A percentile compares a stretch with the other conserved stretches of the same genome.
phyloP scores from a whole-genome alignment of 2,797 vertebrate species.

The Mus caroli region DNA sequence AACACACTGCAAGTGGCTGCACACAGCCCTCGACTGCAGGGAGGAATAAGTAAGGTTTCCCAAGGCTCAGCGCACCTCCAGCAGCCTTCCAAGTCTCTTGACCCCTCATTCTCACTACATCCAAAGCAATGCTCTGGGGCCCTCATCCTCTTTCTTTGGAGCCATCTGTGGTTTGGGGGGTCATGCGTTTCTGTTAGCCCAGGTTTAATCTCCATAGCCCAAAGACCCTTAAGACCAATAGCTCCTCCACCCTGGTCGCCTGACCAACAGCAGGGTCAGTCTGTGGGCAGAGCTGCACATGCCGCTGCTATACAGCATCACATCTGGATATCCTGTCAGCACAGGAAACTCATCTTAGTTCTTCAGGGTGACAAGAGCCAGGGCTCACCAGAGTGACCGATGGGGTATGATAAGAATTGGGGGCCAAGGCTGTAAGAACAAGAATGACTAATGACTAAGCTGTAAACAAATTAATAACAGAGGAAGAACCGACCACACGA shows the following conservation, averaged over 20 bases:
- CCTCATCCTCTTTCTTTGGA: background rate
- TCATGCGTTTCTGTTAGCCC: background rate
- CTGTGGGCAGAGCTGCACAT: background rate
- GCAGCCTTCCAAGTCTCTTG: background rate
- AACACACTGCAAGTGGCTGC: rapidly evolving
- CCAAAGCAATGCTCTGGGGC: background rate
- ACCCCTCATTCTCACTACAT: background rate
- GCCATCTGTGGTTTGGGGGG: background rate
- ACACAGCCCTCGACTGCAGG: background rate
- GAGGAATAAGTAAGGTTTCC: background rate
- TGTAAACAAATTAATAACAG: background rate
- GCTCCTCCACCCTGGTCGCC: background rate
- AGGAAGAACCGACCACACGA: background rate
- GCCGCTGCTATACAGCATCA: background rate
- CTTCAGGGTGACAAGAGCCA: background rate
- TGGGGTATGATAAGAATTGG: background rate
- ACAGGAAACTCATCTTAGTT: background rate
- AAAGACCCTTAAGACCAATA: background rate
- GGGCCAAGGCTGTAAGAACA: background rate
- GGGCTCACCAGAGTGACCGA: background rate
- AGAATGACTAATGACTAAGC: background rate
- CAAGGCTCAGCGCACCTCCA: background rate
- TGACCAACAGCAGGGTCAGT: background rate
- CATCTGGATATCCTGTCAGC: background rate
- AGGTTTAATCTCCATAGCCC: background rate